Conservation (phyloP, 2,888 invertebrate genomes). For the Drosophila robusta region DNA sequence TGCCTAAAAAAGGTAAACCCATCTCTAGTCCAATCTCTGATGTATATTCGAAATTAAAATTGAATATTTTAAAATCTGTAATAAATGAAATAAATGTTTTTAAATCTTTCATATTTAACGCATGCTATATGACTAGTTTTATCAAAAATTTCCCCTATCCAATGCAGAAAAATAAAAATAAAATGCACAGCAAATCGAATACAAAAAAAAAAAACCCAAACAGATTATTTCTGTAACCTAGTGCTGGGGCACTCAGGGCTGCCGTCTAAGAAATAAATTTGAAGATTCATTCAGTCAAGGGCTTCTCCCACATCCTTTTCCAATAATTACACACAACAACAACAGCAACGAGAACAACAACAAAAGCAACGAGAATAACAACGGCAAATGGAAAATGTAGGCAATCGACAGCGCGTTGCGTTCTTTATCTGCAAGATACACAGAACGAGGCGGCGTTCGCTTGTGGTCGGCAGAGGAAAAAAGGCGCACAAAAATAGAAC, state of each 20-base stretch:
- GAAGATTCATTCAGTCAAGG: conserved; percentile 73
- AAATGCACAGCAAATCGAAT: not conserved
- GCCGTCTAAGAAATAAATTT: conserved; percentile 28
- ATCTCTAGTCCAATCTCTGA: no score
- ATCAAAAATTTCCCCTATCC: conserved; percentile 2
- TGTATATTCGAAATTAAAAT: no score
- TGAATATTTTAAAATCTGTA: no score
- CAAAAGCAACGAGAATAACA: conserved; percentile 36
- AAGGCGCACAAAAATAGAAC: conserved; percentile 72
- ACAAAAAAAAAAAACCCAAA: conserved; percentile 1
- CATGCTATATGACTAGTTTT: conserved; percentile 8
- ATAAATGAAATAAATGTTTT: not conserved
- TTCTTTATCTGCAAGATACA: conserved; percentile 73
- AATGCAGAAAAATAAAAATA: not conserved
- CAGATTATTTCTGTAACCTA: conserved; percentile 19
- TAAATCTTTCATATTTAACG: not conserved
- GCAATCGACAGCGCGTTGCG: conserved; percentile 58
- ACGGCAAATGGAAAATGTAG: conserved; percentile 60
- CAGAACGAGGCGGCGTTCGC: conserved; percentile 58
- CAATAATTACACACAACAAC: conserved; percentile 64
- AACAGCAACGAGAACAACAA: conserved; percentile 30
- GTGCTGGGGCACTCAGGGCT: conserved; percentile 13
- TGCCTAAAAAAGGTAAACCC: no score
- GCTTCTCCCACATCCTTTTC: conserved; percentile 74
- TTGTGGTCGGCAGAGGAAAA: conserved; percentile 58